Conservation (phyloP, 1,140 invertebrate genomes). For the Diprion similis region DNA sequence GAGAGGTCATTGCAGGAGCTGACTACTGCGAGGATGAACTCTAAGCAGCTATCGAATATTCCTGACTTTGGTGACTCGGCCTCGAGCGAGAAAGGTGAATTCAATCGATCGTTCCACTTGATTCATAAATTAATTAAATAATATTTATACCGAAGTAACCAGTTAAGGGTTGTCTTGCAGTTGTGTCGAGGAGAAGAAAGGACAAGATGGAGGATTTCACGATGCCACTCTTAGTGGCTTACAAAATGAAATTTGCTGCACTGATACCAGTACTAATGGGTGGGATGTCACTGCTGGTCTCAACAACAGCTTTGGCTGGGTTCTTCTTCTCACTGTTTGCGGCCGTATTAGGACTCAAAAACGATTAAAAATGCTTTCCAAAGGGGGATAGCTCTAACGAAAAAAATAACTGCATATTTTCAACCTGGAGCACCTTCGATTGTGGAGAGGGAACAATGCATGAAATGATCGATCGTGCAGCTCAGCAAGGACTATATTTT, state of each 20-base stretch:
- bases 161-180: neutral
- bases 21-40: neutral
- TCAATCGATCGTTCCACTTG: too few species aligned
- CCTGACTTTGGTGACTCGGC: neutral
- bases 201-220: conserved; percentile 70
- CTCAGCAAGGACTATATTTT: too few species aligned
- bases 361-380: conserved; percentile 36
- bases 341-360: conserved; percentile 64
- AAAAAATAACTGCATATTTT: conserved; percentile 20
- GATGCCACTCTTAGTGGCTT: conserved; percentile 77
- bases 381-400: conserved; percentile 8
- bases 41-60: neutral
- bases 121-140: too few species aligned
- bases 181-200: conserved; percentile 63
- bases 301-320: conserved; percentile 78
- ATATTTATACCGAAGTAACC: neutral
- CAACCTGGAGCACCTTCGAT: too few species aligned
- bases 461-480: too few species aligned
- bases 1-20: neutral
- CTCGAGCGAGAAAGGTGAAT: neutral
- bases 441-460: too few species aligned
- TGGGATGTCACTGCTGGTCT: conserved; percentile 74
- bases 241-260: conserved; percentile 83
- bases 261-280: conserved; percentile 78
- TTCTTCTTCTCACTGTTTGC: conserved; percentile 87